phyloP scores from a whole-genome alignment of 2,797 vertebrate species.

The Halcyon smyrnensis region DNA sequence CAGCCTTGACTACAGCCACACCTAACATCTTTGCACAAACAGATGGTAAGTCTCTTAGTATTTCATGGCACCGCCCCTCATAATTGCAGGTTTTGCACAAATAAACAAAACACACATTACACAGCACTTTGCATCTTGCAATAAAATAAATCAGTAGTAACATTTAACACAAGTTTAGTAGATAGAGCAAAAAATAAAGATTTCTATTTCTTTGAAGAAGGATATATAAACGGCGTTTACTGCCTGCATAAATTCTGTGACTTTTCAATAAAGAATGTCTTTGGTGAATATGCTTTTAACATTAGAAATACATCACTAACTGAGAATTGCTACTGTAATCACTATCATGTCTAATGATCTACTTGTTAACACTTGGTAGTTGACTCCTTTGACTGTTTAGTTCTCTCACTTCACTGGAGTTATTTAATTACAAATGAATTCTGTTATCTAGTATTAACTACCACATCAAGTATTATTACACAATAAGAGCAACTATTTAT shows the following conservation, averaged over 20 bases:
- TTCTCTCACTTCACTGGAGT: background rate
- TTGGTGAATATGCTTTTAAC: background rate
- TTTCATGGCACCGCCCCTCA: slow-evolving; percentile 34
- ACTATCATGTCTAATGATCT: background rate
- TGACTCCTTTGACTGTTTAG: slow-evolving; percentile 47
- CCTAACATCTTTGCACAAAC: slow-evolving; percentile 25
- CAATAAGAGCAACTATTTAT: slow-evolving; percentile 14
- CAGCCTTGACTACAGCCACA: slow-evolving; percentile 33
- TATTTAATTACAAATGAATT: slow-evolving; percentile 67
- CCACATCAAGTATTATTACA: slow-evolving; percentile 24
- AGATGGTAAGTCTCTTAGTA: slow-evolving; percentile 49
- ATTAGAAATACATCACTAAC: background rate
- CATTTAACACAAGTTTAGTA: background rate
- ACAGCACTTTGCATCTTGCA: background rate
- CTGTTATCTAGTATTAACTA: slow-evolving; percentile 36
- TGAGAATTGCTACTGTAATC: slow-evolving; percentile 44
- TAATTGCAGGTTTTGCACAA: slow-evolving; percentile 31
- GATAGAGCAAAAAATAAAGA: background rate
- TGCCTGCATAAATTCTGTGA: background rate
- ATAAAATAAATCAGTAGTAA: background rate
- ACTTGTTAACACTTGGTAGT: background rate
- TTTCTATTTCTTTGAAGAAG: background rate
- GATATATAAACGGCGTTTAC: background rate
- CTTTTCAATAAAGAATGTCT: background rate
- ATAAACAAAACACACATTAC: slow-evolving; percentile 8